Percentiles rank a stretch among this genome's conserved stretches.
phyloP scores from a whole-genome alignment of 1,140 invertebrate species.

The Drosophila dunni region DNA sequence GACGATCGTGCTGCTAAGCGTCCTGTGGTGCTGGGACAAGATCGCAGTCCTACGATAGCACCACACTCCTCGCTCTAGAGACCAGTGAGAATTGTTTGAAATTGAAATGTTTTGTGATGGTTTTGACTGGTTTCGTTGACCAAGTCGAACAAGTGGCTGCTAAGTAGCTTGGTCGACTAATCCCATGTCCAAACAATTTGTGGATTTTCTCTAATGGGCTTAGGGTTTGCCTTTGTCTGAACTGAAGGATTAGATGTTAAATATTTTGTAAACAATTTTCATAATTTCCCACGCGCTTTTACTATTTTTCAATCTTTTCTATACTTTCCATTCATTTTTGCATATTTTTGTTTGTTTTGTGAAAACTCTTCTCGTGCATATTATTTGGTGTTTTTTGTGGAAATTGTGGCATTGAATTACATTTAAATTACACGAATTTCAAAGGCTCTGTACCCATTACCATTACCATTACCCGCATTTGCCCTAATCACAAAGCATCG shows the following conservation, averaged over 20 bases:
- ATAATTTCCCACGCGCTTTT: conserved; percentile 73
- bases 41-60: conserved; percentile 54
- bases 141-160: conserved; percentile 64
- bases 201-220: conserved; percentile 39
- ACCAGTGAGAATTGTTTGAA: conserved; percentile 40
- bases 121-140: conserved; percentile 22
- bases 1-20: conserved; percentile 25
- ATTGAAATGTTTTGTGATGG: conserved; percentile 67
- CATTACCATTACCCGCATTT: conserved; percentile 41
- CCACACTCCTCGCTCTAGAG: conserved; percentile 7
- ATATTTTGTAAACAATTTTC: conserved; percentile 55
- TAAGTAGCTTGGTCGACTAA: conserved; percentile 72
- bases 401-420: conserved; percentile 77
- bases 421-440: conserved; percentile 38
- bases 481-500: conserved; percentile 34
- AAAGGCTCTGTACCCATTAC: conserved; percentile 27
- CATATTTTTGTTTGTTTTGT: conserved; percentile 19
- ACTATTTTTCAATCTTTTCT: conserved; percentile 8
- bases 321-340: conserved; percentile 29
- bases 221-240: conserved; percentile 25
- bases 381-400: conserved; percentile 61
- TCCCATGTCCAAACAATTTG: conserved; percentile 70
- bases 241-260: conserved; percentile 59
- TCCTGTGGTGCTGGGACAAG: conserved; percentile 54
- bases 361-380: conserved; percentile 47